A percentile compares a stretch with the other conserved stretches of the same genome.
phyloP scores from a whole-genome alignment of 2,113 vertebrate species.

The Myxocyprinus asiaticus region DNA sequence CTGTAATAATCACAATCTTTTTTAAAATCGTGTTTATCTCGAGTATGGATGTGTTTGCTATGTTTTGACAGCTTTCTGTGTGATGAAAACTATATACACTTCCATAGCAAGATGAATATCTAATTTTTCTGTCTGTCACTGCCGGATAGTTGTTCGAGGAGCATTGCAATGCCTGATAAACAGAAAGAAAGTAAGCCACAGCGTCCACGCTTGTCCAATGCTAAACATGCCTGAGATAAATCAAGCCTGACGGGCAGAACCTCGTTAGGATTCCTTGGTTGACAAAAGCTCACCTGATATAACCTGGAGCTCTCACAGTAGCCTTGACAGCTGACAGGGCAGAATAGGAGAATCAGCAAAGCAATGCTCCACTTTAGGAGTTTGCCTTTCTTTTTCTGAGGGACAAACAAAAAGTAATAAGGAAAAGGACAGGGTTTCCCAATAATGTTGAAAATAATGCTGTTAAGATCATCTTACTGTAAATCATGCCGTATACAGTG shows the following conservation, averaged over 20 bases:
- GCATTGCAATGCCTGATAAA: slow-evolving; percentile 27
- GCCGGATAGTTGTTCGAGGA: slow-evolving; percentile 2
- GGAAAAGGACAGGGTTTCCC: too few relatives aligned
- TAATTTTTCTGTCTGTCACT: slow-evolving; percentile 10
- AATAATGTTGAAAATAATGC: too few relatives aligned
- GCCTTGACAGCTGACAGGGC: slow-evolving; percentile 46
- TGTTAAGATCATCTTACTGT: too few relatives aligned
- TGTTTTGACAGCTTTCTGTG: slow-evolving; percentile 1
- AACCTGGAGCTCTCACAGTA: slow-evolving; percentile 37
- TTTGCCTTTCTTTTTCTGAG: background rate
- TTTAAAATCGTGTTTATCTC: slow-evolving; percentile 42
- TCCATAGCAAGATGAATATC: background rate
- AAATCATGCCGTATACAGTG: too few relatives aligned
- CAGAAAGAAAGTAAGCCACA: background rate
- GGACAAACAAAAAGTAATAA: background rate
- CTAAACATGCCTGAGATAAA: slow-evolving; percentile 41
- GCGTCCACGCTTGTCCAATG: slow-evolving; percentile 23
- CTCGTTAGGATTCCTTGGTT: slow-evolving; percentile 52
- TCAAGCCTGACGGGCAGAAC: slow-evolving; percentile 41
- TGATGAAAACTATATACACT: slow-evolving; percentile 29
- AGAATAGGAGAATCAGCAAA: slow-evolving; percentile 45
- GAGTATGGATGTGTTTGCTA: slow-evolving; percentile 35
- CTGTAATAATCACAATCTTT: slow-evolving; percentile 42
- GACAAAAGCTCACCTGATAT: slow-evolving; percentile 53
- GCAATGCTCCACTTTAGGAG: background rate